These are phyloP conservation scores for Nothobranchius furzeri DNA, from an alignment of 2,113 vertebrate genomes.

Conservation along the genomic window DNA sequence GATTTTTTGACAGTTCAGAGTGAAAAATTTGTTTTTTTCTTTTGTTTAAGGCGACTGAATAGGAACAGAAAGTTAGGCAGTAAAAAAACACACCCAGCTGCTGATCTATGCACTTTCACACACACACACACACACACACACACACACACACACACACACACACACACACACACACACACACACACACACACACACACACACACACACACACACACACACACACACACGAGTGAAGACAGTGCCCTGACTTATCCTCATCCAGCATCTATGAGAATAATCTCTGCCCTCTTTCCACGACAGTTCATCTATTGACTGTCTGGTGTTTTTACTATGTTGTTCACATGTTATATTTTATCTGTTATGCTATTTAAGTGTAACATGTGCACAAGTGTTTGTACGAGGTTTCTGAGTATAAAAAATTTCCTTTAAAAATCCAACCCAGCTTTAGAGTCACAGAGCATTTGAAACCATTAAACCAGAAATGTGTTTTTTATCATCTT, in stretches of 20 bases:
- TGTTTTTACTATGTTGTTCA: background rate
- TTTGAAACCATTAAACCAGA: background rate
- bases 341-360: background rate
- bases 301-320: background rate
- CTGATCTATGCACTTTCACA: constrained; percentile 13
- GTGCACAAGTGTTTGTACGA: background rate
- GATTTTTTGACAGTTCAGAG: too few relatives aligned
- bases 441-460: constrained; percentile 2
- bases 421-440: background rate
- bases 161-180: constrained; percentile 3
- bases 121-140: constrained; percentile 4
- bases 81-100: constrained; percentile 43
- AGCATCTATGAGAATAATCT: constrained; percentile 24
- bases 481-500: background rate
- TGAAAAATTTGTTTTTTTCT: too few relatives aligned
- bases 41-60: constrained; percentile 20
- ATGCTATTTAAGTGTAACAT: background rate
- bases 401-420: background rate
- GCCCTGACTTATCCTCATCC: constrained; percentile 21
- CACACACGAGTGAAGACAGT: background rate
- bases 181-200: constrained; percentile 9
- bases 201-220: background rate
- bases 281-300: constrained; percentile 2
- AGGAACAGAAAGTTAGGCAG: constrained; percentile 21
- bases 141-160: background rate